Percentiles rank a stretch among this genome's conserved stretches.
phyloP scores from a whole-genome alignment of 2,113 vertebrate genomes.

The Speoplatyrhinus poulsoni region DNA sequence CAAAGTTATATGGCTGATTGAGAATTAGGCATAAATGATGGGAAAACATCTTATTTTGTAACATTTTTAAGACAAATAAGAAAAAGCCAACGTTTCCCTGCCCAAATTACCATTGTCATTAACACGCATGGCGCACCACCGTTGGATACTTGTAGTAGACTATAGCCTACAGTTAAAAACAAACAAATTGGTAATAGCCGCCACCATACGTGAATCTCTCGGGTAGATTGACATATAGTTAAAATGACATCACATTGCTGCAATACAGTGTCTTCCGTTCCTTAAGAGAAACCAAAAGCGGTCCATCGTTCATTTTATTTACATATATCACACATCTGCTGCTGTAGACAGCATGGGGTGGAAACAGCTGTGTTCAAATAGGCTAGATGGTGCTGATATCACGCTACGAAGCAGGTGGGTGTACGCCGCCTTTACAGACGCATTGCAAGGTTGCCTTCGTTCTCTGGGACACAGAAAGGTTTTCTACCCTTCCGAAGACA shows the following conservation, averaged over 20 bases:
- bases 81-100: slow-evolving; percentile 22
- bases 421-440: slow-evolving; percentile 25
- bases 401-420: slow-evolving; percentile 49
- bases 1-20: slow-evolving; percentile 2
- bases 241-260: slow-evolving; percentile 67
- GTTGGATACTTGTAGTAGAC: slow-evolving; percentile 8
- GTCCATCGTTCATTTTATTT: slow-evolving; percentile 45
- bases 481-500: slow-evolving; percentile 31
- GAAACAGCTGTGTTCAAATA: slow-evolving; percentile 35
- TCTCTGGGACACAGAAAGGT: slow-evolving; percentile 38
- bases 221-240: slow-evolving; percentile 27
- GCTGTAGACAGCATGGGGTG: slow-evolving; percentile 65
- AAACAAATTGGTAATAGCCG: too few species aligned
- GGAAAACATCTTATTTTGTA: slow-evolving; percentile 8
- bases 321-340: neutral
- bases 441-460: slow-evolving; percentile 32
- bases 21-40: slow-evolving; percentile 27
- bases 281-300: slow-evolving; percentile 27
- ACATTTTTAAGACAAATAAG: slow-evolving; percentile 7
- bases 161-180: too few species aligned
- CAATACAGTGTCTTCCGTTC: slow-evolving; percentile 62
- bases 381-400: slow-evolving; percentile 10
- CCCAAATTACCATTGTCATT: slow-evolving; percentile 39
- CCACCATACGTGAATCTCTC: neutral
- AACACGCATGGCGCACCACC: slow-evolving; percentile 42